Evolutionary conservation across 2,113 vertebrate genomes (phyloP).

Genomic region (Orientallactaga bullata): DNA sequence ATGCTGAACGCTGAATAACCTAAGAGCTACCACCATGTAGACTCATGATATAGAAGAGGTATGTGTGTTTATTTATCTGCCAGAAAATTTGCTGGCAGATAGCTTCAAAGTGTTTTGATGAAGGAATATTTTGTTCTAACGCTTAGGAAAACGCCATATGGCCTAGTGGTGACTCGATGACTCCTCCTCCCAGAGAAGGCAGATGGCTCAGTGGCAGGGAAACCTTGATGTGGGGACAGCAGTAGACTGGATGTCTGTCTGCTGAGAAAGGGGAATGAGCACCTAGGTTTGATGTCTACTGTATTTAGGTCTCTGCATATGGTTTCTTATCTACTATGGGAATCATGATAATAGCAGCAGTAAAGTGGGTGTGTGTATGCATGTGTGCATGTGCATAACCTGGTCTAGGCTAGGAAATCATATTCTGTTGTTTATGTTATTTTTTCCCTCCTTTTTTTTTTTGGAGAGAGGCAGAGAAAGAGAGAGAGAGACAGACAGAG

Average conservation of each 20-base stretch:
- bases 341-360: not conserved
- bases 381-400: not conserved
- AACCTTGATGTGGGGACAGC: not conserved
- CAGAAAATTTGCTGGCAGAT: not conserved
- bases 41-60: not conserved
- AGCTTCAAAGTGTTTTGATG: not conserved
- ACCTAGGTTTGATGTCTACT: not conserved
- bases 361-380: not conserved
- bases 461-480: too few relatives aligned
- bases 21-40: not conserved
- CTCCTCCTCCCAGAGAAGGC: conserved; percentile 19
- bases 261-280: not conserved
- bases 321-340: not conserved
- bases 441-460: too few relatives aligned
- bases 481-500: too few relatives aligned
- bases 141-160: conserved; percentile 27
- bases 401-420: not conserved
- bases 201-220: conserved; percentile 29
- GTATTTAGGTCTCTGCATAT: not conserved
- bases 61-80: not conserved
- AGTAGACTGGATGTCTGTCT: not conserved
- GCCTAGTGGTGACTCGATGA: not conserved
- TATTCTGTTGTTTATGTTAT: not conserved
- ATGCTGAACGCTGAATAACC: not conserved
- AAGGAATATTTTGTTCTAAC: conserved; percentile 7